These are phyloP conservation scores for Eristalis tenax DNA, from an alignment of 2,888 invertebrate species.

Conservation along the genomic window DNA sequence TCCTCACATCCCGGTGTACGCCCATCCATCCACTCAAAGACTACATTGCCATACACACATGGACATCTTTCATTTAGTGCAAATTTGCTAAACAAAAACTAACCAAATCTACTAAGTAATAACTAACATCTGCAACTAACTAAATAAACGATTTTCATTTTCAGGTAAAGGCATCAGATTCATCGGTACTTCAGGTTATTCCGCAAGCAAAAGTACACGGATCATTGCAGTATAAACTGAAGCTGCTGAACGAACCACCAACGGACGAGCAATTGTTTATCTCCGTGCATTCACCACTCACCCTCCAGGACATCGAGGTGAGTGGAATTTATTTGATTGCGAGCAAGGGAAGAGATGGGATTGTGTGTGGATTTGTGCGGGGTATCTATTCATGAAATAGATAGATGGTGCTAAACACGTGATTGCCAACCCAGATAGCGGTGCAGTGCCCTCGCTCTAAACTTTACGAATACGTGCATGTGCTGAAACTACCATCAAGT, in stretches of 20 bases:
- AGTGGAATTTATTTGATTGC: constrained; percentile 72
- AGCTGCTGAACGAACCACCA: constrained; percentile 76
- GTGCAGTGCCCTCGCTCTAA: not conserved
- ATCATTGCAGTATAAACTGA: constrained; percentile 78
- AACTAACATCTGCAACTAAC: too few species aligned
- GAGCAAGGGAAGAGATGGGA: constrained; percentile 27
- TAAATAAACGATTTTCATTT: constrained; percentile 16
- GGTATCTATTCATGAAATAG: constrained; percentile 14
- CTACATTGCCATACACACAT: too few species aligned
- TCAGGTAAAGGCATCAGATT: constrained; percentile 80
- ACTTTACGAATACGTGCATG: too few species aligned
- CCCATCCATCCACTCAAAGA: too few species aligned
- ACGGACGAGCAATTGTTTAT: constrained; percentile 78
- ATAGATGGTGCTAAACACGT: constrained; percentile 19
- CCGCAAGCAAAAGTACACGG: constrained; percentile 78
- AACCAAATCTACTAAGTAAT: too few species aligned
- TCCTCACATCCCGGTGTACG: too few species aligned
- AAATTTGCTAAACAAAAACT: not conserved
- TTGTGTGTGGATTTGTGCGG: not conserved
- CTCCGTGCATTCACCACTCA: constrained; percentile 79
- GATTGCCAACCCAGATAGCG: constrained; percentile 21
- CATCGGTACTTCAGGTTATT: constrained; percentile 76
- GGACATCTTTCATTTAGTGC: too few species aligned
- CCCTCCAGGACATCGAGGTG: constrained; percentile 80
- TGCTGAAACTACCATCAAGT: too few species aligned